Base-by-base conservation (phyloP, 2,113 vertebrate species). In the Microcebus jonahi region DNA sequence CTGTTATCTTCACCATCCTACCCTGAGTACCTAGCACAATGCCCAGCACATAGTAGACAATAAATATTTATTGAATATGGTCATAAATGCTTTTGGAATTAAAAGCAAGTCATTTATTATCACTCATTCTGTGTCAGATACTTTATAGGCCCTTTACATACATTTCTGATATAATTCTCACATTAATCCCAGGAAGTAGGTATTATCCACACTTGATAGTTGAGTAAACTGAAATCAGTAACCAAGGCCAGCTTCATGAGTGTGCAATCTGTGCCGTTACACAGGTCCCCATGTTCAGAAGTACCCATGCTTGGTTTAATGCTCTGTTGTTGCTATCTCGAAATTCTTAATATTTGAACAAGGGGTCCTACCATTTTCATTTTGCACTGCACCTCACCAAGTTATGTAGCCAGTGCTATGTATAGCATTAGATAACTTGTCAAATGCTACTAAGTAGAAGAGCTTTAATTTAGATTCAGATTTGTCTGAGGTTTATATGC, bases 341-440 rank as follows among this genome's bases (percentile, higher is more conserved):
- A 96, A 96, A 90, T 77, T 87, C 21, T 83, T 59, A 73, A 92
- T 70, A 67, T 79, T 39, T 76, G 85, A 92, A 86, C 27, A 92
- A 42, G 10, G 5, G 73, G 25, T 36, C 34, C 9, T 77, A 48
- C 3, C 55, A 23, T 76, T 87, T 94, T 68, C 55, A 85, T 92
- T 92, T 95, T 92, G 48, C 15, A 91, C 8, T 23, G 57, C n/a
- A 95, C 45, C n/a, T 39, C 61, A 27, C 11, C 11, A 92, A 87
- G 79, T 85, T 86, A 96, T 18, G 14, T 48, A 76, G 34, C 14
- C 57, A 83, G 48, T 88, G 29, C 61, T 95, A 21, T 27, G 75
- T 70, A 88, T 27, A 63, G 9, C 34, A 75, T 75, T 29, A 68
- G 86, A 53, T 61, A 88, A 93, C 27, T 85, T 90, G 59, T n/a